Conservation (phyloP, 2,888 invertebrate species). For the Agrypnus murinus region DNA sequence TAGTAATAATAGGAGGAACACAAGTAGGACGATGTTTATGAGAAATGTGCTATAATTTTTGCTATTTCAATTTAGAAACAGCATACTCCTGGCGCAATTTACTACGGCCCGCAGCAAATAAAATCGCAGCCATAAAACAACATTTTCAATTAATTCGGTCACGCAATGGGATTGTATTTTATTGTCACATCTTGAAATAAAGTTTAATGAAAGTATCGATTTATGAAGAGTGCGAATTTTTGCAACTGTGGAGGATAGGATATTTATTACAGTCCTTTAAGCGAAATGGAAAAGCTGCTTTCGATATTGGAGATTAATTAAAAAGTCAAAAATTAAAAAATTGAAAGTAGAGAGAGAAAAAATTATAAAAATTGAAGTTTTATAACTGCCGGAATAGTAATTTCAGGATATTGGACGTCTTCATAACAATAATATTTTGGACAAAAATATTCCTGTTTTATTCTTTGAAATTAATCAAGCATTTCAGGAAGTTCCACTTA, state of each 20-base stretch:
- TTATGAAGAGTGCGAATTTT: slow-evolving; percentile 47
- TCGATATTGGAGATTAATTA: slow-evolving; percentile 6
- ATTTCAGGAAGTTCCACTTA: slow-evolving; percentile 48
- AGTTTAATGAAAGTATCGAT: slow-evolving; percentile 53
- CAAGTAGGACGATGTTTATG: slow-evolving; percentile 24
- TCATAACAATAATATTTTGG: not conserved
- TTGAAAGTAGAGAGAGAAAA: not conserved
- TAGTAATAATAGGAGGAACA: slow-evolving; percentile 5
- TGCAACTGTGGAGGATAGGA: slow-evolving; percentile 31
- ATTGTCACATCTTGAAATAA: slow-evolving; percentile 59
- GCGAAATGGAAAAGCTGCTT: slow-evolving; percentile 28
- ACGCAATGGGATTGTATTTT: slow-evolving; percentile 59
- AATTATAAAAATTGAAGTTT: not conserved
- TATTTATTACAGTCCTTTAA: slow-evolving; percentile 26
- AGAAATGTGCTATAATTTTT: slow-evolving; percentile 32
- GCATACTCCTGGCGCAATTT: slow-evolving; percentile 43
- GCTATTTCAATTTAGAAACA: slow-evolving; percentile 42
- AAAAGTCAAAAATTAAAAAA: slow-evolving; percentile 9
- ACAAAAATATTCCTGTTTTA: slow-evolving; percentile 36
- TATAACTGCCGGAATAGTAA: not conserved
- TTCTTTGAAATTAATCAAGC: slow-evolving; percentile 54
- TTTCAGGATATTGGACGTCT: too few relatives aligned
- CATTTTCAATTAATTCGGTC: slow-evolving; percentile 56
- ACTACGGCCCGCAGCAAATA: slow-evolving; percentile 44
- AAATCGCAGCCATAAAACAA: slow-evolving; percentile 52